Percentiles rank a stretch among this genome's conserved stretches.
These are phyloP conservation scores for Melospiza georgiana DNA, from an alignment of 2,113 vertebrate species.

Conservation along the genomic window DNA sequence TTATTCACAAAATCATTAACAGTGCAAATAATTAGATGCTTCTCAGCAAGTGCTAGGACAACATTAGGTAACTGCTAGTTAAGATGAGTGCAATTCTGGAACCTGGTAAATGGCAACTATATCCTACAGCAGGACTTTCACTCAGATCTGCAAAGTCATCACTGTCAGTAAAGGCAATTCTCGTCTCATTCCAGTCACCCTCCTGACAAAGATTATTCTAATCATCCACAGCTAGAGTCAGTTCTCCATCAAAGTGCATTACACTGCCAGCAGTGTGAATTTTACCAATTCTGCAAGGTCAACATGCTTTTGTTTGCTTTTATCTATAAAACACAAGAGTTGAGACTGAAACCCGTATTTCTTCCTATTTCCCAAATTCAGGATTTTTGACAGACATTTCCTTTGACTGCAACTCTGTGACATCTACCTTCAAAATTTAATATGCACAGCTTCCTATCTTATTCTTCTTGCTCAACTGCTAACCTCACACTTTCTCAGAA, in stretches of 20 bases:
- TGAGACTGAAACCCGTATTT: not conserved
- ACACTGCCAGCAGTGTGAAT: not conserved
- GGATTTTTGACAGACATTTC: not conserved
- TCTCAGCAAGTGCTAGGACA: not conserved
- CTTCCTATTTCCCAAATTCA: not conserved
- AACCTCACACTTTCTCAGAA: not conserved
- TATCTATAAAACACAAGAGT: not conserved
- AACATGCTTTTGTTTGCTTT: not conserved
- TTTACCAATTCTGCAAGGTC: not conserved
- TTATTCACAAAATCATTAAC: not conserved
- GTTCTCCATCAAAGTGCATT: not conserved
- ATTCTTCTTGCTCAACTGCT: not conserved
- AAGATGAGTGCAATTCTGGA: not conserved
- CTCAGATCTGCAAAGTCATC: not conserved
- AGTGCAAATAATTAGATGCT: not conserved
- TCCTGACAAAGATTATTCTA: not conserved
- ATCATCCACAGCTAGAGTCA: not conserved
- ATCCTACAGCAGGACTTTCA: not conserved
- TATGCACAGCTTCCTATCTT: not conserved
- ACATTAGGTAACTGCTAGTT: not conserved
- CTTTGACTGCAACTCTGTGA: not conserved
- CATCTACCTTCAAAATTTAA: not conserved
- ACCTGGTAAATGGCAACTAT: not conserved
- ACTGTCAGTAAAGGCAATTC: not conserved
- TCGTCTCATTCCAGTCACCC: not conserved